phyloP scores from a whole-genome alignment of 1,140 invertebrate species.

The Monomorium pharaonis region DNA sequence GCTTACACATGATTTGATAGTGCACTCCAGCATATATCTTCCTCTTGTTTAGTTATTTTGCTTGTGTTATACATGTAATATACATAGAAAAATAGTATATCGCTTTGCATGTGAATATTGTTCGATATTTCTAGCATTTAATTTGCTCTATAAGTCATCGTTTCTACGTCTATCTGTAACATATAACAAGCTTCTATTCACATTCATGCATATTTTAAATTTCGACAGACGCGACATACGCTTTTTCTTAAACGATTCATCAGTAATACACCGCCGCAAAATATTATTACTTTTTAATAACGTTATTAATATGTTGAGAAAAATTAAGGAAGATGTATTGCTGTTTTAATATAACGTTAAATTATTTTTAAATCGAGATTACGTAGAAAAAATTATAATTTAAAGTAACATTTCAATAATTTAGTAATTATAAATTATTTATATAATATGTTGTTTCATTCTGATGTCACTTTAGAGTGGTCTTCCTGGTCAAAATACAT shows the following conservation, averaged over 20 bases:
- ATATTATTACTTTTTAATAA: conserved; percentile 2
- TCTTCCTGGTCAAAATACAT: neutral
- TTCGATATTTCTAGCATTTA: conserved; percentile 38
- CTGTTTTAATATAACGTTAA: neutral
- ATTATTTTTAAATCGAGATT: neutral
- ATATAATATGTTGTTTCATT: neutral
- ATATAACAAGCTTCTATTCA: conserved; percentile 1
- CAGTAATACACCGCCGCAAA: neutral
- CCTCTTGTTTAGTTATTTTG: conserved; percentile 12
- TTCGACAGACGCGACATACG: neutral
- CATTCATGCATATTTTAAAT: conserved; percentile 20
- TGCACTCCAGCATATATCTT: neutral
- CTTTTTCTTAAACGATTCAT: conserved; percentile 10
- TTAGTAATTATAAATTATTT: neutral
- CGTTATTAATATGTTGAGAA: neutral
- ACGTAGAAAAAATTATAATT: neutral
- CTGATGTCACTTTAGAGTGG: neutral
- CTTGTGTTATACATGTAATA: neutral
- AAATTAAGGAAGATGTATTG: neutral
- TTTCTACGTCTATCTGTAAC: neutral
- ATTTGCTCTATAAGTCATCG: neutral
- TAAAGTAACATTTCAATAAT: neutral
- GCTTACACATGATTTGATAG: conserved; percentile 43
- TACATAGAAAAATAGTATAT: conserved; percentile 10
- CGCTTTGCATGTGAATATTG: conserved; percentile 42